Evolutionary conservation across 1,140 invertebrate genomes (phyloP), one percentile per base, ranked within the genome.

Genomic region (Leptinotarsa texana): DNA sequence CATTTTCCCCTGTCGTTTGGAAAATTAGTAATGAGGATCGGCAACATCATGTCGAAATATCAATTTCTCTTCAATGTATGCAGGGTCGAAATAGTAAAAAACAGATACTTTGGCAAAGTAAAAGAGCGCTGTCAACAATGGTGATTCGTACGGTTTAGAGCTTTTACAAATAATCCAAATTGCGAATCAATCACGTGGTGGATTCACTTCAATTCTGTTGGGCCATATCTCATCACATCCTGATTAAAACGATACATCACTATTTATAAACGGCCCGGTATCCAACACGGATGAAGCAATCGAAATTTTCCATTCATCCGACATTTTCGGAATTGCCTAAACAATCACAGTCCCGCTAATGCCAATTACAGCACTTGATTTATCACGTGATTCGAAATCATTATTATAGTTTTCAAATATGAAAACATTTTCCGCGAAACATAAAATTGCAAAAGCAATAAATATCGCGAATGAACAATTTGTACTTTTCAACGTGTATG

Each of bases 391-490:
- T 17, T 57, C 51, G n/a, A 15, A 57, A 57, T 57, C 17, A 57
- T 57, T 6, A 57, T 57, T 57, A 57, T 57, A 57, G 51, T 57
- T 57, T 42, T n/a, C 51, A 57, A 57, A 57, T 57, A n/a, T 3
- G 51, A 57, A 57, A 57, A 57, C 51, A 18, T 57, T 57, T 17
- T 57, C 51, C 51, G 13, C n/a, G 51, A 57, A 57, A 57, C n/a
- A 57, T 57, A 6, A 57, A 57, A 57, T 17, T 18, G n/a, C 13
- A 57, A 57, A 57, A 57, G 51, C n/a, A 18, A 57, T 57, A n/a
- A 57, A 57, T 57, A 57, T 57, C n/a, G 51, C 51, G 17, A 57
- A 57, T 57, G 51, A 57, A 57, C 51, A 57, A 57, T 57, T 57
- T 17, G 1, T n/a, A 57, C 15, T 15, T 57, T 18, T 57, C 4